A percentile compares a stretch with the other conserved stretches of the same genome.
These are phyloP conservation scores for Callimorpha dominula DNA, from an alignment of 2,888 invertebrate species.

Conservation along the genomic window DNA sequence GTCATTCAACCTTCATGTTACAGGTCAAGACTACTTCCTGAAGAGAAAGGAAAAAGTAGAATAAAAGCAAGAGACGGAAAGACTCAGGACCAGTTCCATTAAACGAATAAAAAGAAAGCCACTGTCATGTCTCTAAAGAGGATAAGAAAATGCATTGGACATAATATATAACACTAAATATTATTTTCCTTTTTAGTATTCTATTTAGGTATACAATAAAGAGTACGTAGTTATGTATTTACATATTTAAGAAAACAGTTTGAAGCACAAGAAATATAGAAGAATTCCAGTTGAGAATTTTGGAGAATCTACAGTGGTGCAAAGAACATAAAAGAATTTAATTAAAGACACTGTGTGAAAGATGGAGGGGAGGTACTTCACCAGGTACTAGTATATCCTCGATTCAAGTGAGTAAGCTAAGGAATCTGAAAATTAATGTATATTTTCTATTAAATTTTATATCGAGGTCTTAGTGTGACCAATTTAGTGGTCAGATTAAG, in stretches of 20 bases:
- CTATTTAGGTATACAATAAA: not conserved
- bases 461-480: not conserved
- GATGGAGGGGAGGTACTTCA: not conserved
- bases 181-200: not conserved
- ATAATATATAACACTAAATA: not conserved
- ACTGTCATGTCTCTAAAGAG: no score
- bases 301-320: not conserved
- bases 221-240: not conserved
- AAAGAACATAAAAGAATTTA: constrained; percentile 2
- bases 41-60: no score
- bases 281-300: not conserved
- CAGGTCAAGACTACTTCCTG: no score
- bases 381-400: not conserved
- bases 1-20: no score
- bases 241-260: not conserved
- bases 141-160: no score
- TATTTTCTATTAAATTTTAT: not conserved
- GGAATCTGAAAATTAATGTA: not conserved
- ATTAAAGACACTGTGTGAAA: not conserved
- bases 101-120: no score
- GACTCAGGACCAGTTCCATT: no score
- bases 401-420: not conserved
- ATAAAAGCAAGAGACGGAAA: no score
- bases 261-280: not conserved
- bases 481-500: not conserved